A percentile compares a stretch with the other conserved stretches of the same genome.
Conservation (phyloP, 2,113 vertebrate species). For the Oceanites oceanicus region DNA sequence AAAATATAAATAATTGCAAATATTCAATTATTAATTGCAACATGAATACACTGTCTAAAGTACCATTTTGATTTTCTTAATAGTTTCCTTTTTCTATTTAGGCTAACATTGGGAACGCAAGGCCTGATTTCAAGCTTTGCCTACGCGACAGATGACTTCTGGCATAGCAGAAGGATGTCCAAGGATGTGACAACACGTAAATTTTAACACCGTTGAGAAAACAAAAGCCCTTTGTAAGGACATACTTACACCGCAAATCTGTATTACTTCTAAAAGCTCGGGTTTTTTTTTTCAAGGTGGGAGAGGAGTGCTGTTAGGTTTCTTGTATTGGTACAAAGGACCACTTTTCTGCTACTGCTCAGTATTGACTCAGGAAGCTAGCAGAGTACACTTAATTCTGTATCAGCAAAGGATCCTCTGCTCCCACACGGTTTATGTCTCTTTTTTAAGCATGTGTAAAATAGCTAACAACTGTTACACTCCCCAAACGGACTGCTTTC, state of each 20-base stretch:
- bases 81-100: neutral
- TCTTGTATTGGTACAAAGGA: neutral
- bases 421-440: neutral
- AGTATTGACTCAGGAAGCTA: neutral
- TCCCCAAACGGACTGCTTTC: neutral
- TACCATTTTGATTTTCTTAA: neutral
- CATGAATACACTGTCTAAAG: neutral
- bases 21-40: slow-evolving; percentile 1
- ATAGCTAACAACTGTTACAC: neutral
- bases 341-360: neutral
- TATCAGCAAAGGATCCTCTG: neutral
- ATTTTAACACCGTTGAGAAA: neutral
- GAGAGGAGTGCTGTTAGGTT: neutral
- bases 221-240: neutral
- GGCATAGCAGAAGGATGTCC: neutral
- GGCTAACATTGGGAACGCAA: neutral
- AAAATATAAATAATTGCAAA: slow-evolving; percentile 1
- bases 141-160: slow-evolving; percentile 4
- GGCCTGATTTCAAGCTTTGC: slow-evolving; percentile 2
- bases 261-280: neutral
- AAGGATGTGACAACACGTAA: neutral
- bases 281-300: neutral
- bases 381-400: neutral
- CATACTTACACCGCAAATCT: neutral
- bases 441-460: neutral